Conservation (phyloP, 2,113 vertebrate genomes). For the Pedionomus torquatus region DNA sequence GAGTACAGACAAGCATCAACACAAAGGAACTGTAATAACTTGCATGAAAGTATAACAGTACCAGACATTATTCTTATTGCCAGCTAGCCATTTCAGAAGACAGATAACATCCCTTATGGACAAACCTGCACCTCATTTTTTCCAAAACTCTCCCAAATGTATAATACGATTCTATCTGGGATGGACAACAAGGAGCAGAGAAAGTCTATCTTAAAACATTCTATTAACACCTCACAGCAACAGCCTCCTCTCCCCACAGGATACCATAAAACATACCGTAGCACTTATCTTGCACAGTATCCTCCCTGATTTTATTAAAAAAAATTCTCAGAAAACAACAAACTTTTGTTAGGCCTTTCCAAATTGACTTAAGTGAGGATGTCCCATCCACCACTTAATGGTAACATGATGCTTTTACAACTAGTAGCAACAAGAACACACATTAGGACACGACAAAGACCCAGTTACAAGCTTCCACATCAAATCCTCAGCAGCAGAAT, state of each 20-base stretch:
- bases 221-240: background rate
- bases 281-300: background rate
- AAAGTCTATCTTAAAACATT: background rate
- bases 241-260: background rate
- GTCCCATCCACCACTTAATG: background rate
- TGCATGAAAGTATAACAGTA: background rate
- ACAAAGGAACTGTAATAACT: background rate
- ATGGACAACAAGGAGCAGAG: background rate
- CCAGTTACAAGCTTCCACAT: background rate
- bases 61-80: background rate
- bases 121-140: background rate
- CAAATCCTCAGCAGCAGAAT: constrained; percentile 11
- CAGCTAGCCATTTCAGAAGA: background rate
- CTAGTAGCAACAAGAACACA: background rate
- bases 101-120: background rate
- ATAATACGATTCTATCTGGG: background rate
- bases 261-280: background rate
- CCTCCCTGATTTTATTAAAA: background rate
- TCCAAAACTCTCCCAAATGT: background rate
- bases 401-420: background rate
- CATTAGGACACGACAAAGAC: background rate
- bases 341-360: background rate
- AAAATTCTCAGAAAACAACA: background rate
- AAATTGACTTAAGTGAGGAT: background rate
- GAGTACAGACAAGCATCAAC: background rate